These are phyloP conservation scores for Cercocebus atys DNA, from an alignment of 2,113 vertebrate species.

Conservation along the genomic window DNA sequence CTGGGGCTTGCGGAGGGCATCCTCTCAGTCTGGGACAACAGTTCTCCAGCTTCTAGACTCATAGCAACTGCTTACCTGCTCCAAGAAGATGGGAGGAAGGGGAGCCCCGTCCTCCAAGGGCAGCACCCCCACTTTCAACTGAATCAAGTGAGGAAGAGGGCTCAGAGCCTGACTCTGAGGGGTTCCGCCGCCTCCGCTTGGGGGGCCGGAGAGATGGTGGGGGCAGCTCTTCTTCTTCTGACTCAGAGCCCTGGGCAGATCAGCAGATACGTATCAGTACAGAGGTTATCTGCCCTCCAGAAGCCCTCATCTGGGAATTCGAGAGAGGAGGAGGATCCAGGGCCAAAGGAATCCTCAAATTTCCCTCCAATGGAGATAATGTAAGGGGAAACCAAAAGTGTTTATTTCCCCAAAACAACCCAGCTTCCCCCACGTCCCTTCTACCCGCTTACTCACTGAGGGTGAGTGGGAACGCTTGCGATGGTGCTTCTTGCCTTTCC, in stretches of 20 bases:
- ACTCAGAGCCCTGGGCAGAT: slow-evolving; percentile 81
- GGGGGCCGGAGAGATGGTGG: slow-evolving; percentile 73
- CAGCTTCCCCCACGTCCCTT: background rate
- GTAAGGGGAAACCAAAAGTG: background rate
- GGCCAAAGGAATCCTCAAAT: background rate
- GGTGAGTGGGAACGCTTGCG: slow-evolving; percentile 81
- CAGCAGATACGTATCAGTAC: background rate
- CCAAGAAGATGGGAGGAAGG: slow-evolving; percentile 69
- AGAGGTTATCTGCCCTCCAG: background rate
- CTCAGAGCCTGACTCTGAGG: slow-evolving; percentile 84
- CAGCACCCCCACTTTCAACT: slow-evolving; percentile 75
- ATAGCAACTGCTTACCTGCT: slow-evolving; percentile 60
- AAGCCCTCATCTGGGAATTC: background rate
- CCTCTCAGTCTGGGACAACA: background rate
- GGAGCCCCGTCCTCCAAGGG: slow-evolving; percentile 68
- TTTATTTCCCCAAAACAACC: background rate
- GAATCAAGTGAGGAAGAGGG: slow-evolving; percentile 84
- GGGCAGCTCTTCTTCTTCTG: slow-evolving; percentile 82
- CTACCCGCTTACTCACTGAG: slow-evolving; percentile 76
- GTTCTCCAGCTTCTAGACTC: background rate
- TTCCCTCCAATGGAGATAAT: background rate
- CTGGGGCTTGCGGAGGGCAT: background rate
- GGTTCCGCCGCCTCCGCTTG: slow-evolving; percentile 82
- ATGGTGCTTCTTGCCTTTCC: slow-evolving; percentile 85
- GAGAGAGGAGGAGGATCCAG: background rate